phyloP scores from a whole-genome alignment of 2,113 vertebrate species.

The Sinocyclocheilus grahami region DNA sequence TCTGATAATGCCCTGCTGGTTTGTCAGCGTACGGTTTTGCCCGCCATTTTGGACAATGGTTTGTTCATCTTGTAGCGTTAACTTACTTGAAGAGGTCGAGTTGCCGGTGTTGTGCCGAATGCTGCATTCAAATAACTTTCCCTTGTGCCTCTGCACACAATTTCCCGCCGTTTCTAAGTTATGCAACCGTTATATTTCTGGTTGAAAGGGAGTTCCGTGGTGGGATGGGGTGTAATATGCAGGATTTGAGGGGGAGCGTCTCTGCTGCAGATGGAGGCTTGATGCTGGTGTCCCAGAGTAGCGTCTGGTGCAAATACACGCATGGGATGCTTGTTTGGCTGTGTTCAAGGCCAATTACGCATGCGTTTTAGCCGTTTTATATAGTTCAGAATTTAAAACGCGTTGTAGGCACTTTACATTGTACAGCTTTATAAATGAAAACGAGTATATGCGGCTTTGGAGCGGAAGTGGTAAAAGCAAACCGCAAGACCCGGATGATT shows the following conservation, averaged over 20 bases:
- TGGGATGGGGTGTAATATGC: background rate
- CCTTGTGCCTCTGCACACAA: rapidly evolving
- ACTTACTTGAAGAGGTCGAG: background rate
- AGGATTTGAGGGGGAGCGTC: background rate
- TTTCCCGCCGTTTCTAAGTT: background rate
- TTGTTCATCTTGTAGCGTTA: background rate
- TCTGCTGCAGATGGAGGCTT: background rate
- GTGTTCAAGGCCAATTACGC: background rate
- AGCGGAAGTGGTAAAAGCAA: conserved; percentile 12
- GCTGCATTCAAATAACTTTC: background rate
- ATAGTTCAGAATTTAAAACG: too few species aligned
- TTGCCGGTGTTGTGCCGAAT: background rate
- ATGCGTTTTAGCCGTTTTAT: rapidly evolving
- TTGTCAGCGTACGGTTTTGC: conserved; percentile 28
- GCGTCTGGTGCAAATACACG: background rate
- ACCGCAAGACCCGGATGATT: background rate
- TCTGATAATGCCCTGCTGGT: background rate
- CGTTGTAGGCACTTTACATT: too few species aligned
- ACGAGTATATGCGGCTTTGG: background rate
- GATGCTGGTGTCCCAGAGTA: background rate
- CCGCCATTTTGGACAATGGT: conserved; percentile 61
- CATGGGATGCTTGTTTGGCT: background rate
- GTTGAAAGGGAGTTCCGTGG: background rate
- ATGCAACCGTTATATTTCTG: background rate
- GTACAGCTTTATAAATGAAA: too few species aligned